Evolutionary conservation across 2,888 invertebrate genomes (phyloP).

Genomic region (Synanthedon myopaeformis): DNA sequence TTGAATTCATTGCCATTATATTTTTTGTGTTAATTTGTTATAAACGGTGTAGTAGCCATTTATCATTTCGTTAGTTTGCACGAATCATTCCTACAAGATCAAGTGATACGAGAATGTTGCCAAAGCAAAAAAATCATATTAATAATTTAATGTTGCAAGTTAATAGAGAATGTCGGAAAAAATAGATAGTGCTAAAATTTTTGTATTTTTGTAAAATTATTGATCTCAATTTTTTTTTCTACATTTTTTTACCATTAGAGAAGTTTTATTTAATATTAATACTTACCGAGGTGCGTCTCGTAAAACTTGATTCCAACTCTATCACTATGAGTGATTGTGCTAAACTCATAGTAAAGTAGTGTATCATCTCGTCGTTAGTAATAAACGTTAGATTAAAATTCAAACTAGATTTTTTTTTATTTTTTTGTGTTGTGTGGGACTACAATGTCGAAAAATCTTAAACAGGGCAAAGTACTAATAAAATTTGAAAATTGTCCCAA

Average conservation of each 20-base stretch:
- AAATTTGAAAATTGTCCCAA: constrained; percentile 1
- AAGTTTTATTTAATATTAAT: too few species aligned
- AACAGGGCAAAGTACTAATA: not conserved
- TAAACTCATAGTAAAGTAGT: constrained; percentile 65
- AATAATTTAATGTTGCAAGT: not conserved
- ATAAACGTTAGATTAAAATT: constrained; percentile 38
- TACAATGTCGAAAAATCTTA: constrained; percentile 3
- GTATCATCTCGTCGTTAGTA: constrained; percentile 40
- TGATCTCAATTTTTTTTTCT: too few species aligned
- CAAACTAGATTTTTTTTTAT: constrained; percentile 23
- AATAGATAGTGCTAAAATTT: too few species aligned
- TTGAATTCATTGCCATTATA: not conserved
- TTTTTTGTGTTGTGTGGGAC: constrained; percentile 27
- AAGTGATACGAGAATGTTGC: not conserved
- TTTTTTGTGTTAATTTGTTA: not conserved
- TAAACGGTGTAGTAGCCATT: constrained; percentile 19
- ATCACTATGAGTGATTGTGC: constrained; percentile 69
- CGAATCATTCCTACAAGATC: constrained; percentile 72
- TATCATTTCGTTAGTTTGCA: constrained; percentile 70
- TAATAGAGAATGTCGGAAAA: too few species aligned
- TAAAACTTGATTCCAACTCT: constrained; percentile 23
- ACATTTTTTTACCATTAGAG: too few species aligned
- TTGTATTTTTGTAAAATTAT: too few species aligned
- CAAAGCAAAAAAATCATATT: not conserved
- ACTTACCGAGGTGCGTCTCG: not conserved